Evolutionary conservation across 2,113 vertebrate species (phyloP).

Genomic region (Oreotrochilus melanogaster): DNA sequence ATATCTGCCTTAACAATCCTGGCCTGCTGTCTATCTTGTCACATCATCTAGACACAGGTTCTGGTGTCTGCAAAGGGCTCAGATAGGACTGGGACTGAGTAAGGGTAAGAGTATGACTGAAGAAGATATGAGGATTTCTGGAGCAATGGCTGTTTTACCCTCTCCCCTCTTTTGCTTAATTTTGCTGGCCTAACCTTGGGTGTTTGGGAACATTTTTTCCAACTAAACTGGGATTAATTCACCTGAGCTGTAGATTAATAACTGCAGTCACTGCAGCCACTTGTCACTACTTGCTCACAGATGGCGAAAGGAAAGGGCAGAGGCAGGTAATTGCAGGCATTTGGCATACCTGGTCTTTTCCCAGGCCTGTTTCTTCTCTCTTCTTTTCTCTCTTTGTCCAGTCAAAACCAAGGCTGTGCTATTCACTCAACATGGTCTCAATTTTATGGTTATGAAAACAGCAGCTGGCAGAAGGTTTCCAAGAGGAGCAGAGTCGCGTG

Average conservation of each 20-base stretch:
- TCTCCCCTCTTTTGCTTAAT: background rate
- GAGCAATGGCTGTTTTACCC: background rate
- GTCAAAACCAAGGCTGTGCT: background rate
- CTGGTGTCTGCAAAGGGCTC: background rate
- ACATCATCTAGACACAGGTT: background rate
- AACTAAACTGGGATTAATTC: conserved; percentile 2
- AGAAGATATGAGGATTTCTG: background rate
- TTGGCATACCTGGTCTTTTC: conserved; percentile 35
- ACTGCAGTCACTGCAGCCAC: background rate
- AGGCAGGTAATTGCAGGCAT: conserved; percentile 16
- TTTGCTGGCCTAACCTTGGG: background rate
- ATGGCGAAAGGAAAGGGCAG: conserved; percentile 27
- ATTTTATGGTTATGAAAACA: conserved; percentile 20
- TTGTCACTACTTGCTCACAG: conserved; percentile 21
- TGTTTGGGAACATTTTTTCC: background rate
- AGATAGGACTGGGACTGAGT: background rate
- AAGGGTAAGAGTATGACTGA: background rate
- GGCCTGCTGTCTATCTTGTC: background rate
- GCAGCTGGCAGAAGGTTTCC: conserved; percentile 16
- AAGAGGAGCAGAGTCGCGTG: background rate
- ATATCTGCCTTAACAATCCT: background rate
- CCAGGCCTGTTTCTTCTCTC: conserved; percentile 24
- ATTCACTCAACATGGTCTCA: background rate
- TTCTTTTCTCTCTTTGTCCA: conserved; percentile 31
- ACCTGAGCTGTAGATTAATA: background rate